These are phyloP conservation scores for Plutella xylostella DNA, from an alignment of 2,888 invertebrate species.

Conservation along the genomic window DNA sequence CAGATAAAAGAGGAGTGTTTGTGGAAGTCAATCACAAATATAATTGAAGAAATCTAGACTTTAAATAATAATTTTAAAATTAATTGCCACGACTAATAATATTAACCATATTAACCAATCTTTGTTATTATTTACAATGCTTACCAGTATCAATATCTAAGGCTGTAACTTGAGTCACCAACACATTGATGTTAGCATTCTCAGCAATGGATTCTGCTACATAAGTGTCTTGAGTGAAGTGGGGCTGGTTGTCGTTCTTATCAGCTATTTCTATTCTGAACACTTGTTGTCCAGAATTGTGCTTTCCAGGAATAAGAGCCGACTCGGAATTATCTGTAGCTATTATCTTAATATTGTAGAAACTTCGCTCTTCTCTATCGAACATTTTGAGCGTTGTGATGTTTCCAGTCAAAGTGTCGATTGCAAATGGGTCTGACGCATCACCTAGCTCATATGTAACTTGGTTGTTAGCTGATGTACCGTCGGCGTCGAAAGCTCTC, in stretches of 20 bases:
- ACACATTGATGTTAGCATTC: conserved; percentile 84
- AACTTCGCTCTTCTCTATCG: conserved; percentile 87
- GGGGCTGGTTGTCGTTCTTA: conserved; percentile 95
- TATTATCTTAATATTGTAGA: conserved; percentile 90
- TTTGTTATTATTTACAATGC: too few relatives aligned
- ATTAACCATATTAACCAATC: too few relatives aligned
- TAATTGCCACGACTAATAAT: too few relatives aligned
- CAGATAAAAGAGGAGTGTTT: too few relatives aligned
- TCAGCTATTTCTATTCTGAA: conserved; percentile 94
- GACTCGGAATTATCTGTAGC: conserved; percentile 93
- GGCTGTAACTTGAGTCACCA: conserved; percentile 90
- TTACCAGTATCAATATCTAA: conserved; percentile 85
- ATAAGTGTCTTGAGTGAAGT: conserved; percentile 83
- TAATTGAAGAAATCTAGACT: too few relatives aligned
- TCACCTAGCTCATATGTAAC: conserved; percentile 82
- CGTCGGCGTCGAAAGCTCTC: conserved; percentile 87
- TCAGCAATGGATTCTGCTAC: conserved; percentile 82
- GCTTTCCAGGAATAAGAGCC: conserved; percentile 73
- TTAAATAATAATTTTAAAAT: too few relatives aligned
- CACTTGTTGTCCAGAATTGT: conserved; percentile 82
- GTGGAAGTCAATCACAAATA: too few relatives aligned
- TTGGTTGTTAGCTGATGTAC: conserved; percentile 85
- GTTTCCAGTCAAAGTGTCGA: conserved; percentile 88
- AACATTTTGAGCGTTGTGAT: conserved; percentile 86
- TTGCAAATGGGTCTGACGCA: conserved; percentile 80